phyloP scores from a whole-genome alignment of 2,113 vertebrate species.

The Silurus meridionalis region DNA sequence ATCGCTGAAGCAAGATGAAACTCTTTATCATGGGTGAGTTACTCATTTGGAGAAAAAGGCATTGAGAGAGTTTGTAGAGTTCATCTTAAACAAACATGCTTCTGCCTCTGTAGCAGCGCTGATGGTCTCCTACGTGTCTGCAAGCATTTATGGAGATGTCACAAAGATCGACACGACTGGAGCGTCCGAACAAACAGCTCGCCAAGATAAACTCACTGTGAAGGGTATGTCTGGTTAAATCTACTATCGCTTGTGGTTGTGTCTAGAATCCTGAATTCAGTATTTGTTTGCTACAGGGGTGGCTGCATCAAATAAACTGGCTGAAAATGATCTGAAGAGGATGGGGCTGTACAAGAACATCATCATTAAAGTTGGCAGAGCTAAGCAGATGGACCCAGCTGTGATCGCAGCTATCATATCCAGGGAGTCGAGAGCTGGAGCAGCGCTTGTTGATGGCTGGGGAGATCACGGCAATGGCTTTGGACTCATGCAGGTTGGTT shows the following conservation, averaged over 20 bases:
- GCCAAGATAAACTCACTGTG: slow-evolving; percentile 54
- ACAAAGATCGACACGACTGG: slow-evolving; percentile 64
- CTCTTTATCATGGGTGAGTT: slow-evolving; percentile 48
- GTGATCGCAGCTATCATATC: slow-evolving; percentile 77
- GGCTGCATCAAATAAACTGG: slow-evolving; percentile 62
- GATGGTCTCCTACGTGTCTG: slow-evolving; percentile 15
- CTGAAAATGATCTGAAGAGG: slow-evolving; percentile 62
- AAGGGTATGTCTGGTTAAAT: slow-evolving; percentile 59
- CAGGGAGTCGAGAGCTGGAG: slow-evolving; percentile 65
- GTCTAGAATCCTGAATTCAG: background rate
- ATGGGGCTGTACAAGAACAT: slow-evolving; percentile 64
- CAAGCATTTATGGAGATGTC: slow-evolving; percentile 68
- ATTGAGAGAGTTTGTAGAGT: background rate
- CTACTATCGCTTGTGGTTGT: background rate
- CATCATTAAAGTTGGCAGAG: slow-evolving; percentile 64
- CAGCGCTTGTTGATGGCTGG: slow-evolving; percentile 60
- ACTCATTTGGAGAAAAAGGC: background rate
- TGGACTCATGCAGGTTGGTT: slow-evolving; percentile 73
- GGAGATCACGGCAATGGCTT: slow-evolving; percentile 61
- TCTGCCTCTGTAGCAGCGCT: background rate
- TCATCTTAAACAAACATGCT: background rate
- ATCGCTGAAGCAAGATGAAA: background rate
- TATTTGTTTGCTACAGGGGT: slow-evolving; percentile 60
- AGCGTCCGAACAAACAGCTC: slow-evolving; percentile 62
- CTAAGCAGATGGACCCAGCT: slow-evolving; percentile 69